Evolutionary conservation across 2,888 invertebrate genomes (phyloP).

Genomic region (Cephus rjabovi): DNA sequence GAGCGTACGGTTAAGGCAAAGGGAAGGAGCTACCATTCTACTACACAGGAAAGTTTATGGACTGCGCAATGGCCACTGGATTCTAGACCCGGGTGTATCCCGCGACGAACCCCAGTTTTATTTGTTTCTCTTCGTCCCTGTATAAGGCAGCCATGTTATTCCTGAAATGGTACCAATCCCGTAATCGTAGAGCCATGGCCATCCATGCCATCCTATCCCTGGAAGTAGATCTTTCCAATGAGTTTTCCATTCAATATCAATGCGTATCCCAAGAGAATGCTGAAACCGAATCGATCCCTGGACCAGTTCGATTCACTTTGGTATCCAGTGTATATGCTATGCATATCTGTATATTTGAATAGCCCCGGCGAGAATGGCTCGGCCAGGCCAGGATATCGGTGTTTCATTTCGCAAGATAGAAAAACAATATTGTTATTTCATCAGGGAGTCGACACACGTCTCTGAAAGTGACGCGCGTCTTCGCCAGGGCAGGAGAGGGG

Average conservation of each 20-base stretch:
- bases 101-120: neutral
- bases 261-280: neutral
- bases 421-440: conserved; percentile 64
- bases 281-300: neutral
- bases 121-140: neutral
- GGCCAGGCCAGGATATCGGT: conserved; percentile 10
- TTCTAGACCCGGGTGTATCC: conserved; percentile 5
- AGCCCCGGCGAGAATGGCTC: neutral
- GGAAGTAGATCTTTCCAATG: conserved; percentile 26
- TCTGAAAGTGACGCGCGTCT: conserved; percentile 55
- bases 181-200: neutral
- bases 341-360: neutral
- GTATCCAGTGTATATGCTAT: neutral
- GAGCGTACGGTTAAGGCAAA: conserved; percentile 44
- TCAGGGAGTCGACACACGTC: conserved; percentile 61
- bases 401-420: conserved; percentile 38
- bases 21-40: conserved; percentile 47
- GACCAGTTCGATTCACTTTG: neutral
- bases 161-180: neutral
- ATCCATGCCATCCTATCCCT: conserved; percentile 20
- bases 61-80: conserved; percentile 52
- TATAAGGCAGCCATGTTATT: neutral
- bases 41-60: conserved; percentile 57
- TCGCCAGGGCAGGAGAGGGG: conserved; percentile 51
- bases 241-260: neutral